These are phyloP conservation scores for Arrhamphus sclerolepis DNA, from an alignment of 2,797 vertebrate species.

Conservation along the genomic window DNA sequence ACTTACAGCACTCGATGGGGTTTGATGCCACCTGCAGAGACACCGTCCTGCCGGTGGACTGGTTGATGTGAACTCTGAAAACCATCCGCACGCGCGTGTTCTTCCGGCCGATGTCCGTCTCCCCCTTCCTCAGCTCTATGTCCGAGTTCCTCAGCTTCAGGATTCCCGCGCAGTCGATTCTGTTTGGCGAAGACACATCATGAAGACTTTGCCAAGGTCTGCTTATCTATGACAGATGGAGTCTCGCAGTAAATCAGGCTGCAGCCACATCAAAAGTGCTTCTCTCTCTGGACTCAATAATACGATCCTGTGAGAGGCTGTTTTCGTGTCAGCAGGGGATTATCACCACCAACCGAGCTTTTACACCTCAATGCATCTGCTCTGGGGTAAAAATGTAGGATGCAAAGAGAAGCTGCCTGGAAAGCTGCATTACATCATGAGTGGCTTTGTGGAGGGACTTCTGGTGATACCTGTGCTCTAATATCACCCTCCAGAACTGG, in stretches of 20 bases:
- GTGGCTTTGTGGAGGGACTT: too few relatives aligned
- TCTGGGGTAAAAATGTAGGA: slow-evolving; percentile 12
- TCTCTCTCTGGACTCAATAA: too few relatives aligned
- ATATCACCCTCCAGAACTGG: too few relatives aligned
- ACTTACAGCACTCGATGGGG: slow-evolving; percentile 99
- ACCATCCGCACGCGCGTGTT: slow-evolving; percentile 96
- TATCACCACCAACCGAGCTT: background rate
- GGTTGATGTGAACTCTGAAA: slow-evolving; percentile 93
- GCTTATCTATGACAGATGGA: too few relatives aligned
- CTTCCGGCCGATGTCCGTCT: slow-evolving; percentile 97
- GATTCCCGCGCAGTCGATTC: slow-evolving; percentile 97
- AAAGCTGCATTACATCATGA: too few relatives aligned
- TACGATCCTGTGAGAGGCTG: background rate
- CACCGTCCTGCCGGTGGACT: slow-evolving; percentile 87
- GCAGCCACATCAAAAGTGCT: too few relatives aligned
- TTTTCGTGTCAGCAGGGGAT: slow-evolving; percentile 24
- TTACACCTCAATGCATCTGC: slow-evolving; percentile 10
- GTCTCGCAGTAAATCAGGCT: too few relatives aligned
- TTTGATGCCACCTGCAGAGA: slow-evolving; percentile 94
- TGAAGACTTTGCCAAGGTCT: background rate
- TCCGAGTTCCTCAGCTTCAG: slow-evolving; percentile 96
- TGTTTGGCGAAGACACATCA: slow-evolving; percentile 53
- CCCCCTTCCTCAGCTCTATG: slow-evolving; percentile 96
- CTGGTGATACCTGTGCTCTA: background rate
- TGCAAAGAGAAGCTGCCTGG: background rate